These are phyloP conservation scores for Elephas maximus DNA, from an alignment of 2,113 vertebrate genomes.

Conservation along the genomic window DNA sequence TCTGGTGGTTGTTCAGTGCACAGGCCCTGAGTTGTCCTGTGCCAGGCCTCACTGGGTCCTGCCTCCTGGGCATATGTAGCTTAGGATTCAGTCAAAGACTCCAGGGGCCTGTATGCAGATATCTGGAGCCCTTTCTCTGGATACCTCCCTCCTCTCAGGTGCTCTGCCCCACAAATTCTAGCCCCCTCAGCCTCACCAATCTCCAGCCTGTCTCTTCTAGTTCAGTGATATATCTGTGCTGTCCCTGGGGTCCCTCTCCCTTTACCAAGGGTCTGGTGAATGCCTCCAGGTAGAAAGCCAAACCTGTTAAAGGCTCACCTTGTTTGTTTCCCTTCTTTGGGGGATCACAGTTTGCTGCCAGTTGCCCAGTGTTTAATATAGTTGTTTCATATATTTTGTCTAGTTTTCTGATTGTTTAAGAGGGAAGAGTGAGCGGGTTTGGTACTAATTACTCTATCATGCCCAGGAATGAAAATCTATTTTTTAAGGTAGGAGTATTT, in stretches of 20 bases:
- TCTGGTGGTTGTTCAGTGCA: neutral
- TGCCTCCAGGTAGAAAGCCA: neutral
- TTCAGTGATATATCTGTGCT: neutral
- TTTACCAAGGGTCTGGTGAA: neutral
- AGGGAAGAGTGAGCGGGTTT: neutral
- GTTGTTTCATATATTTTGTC: neutral
- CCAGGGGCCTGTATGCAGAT: neutral
- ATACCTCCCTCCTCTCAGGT: neutral
- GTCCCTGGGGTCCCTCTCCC: neutral
- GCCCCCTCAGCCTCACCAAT: neutral
- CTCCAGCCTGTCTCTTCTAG: neutral
- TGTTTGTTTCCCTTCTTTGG: neutral
- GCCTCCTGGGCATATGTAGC: neutral
- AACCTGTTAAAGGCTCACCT: neutral
- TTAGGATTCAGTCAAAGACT: neutral
- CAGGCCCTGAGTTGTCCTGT: neutral
- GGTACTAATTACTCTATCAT: neutral
- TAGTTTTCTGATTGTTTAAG: neutral
- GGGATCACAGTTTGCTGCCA: neutral
- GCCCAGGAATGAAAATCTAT: neutral
- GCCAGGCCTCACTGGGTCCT: neutral
- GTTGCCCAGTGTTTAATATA: neutral
- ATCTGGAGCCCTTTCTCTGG: neutral
- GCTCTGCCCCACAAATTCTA: neutral
- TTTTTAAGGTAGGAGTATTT: neutral